phyloP scores from a whole-genome alignment of 2,888 invertebrate species.

The Eilema caniola region DNA sequence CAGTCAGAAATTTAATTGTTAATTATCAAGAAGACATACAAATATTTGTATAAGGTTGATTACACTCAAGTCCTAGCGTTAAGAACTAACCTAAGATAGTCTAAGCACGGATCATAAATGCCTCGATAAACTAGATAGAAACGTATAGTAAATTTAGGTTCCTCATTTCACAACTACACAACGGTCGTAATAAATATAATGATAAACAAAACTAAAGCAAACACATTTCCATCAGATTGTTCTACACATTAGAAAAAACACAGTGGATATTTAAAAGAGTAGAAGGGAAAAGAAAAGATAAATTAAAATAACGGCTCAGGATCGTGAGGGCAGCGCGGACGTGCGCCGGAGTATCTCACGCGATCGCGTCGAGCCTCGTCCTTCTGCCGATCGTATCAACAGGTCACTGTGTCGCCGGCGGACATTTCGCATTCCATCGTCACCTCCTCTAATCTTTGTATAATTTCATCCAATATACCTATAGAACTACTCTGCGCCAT shows the following conservation, averaged over 20 bases:
- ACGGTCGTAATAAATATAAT: not conserved
- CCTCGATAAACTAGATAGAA: not conserved
- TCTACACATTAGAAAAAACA: conserved; percentile 27
- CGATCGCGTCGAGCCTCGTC: conserved; percentile 69
- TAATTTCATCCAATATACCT: conserved; percentile 62
- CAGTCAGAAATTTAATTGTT: no score
- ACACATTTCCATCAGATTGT: conserved; percentile 12
- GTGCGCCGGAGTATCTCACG: conserved; percentile 77
- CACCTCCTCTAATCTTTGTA: conserved; percentile 61
- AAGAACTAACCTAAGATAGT: no score
- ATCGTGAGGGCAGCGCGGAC: conserved; percentile 68
- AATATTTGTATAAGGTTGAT: no score
- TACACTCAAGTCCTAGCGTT: no score
- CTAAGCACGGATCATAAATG: no score
- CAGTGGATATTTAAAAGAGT: conserved; percentile 39
- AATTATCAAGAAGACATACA: no score
- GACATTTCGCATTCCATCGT: conserved; percentile 67
- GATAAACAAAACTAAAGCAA: conserved; percentile 5
- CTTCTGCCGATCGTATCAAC: conserved; percentile 66
- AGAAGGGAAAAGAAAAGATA: conserved; percentile 56
- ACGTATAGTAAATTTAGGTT: not conserved
- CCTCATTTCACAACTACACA: not conserved
- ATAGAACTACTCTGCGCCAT: conserved; percentile 51
- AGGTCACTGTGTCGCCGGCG: conserved; percentile 74
- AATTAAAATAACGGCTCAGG: conserved; percentile 63